Conservation (phyloP, 2,888 invertebrate genomes). For the Ophraella communa region DNA sequence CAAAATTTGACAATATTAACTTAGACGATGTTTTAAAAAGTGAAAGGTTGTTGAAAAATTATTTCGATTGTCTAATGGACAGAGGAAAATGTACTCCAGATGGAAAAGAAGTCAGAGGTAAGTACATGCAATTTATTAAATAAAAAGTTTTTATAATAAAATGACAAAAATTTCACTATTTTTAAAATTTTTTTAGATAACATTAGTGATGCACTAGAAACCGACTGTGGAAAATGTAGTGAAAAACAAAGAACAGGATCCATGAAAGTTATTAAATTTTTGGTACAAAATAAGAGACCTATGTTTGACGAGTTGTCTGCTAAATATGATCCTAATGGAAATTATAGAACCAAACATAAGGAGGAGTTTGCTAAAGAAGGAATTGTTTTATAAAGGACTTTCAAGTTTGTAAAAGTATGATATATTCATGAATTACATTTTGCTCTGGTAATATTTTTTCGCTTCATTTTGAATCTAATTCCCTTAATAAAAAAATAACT, state of each 20-base stretch:
- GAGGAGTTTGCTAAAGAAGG: constrained; percentile 62
- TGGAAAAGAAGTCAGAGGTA: constrained; percentile 74
- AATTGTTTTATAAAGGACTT: constrained; percentile 25
- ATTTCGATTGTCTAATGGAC: constrained; percentile 71
- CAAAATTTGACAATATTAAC: constrained; percentile 74
- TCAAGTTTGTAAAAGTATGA: background rate
- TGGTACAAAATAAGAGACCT: constrained; percentile 69
- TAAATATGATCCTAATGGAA: constrained; percentile 72
- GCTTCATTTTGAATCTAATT: background rate
- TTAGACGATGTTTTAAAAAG: constrained; percentile 71
- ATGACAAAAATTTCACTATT: background rate
- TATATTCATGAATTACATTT: too few species aligned
- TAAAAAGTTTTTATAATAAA: background rate
- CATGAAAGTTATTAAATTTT: constrained; percentile 67
- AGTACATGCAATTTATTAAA: constrained; percentile 51
- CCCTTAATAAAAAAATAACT: too few species aligned
- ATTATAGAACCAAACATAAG: constrained; percentile 69
- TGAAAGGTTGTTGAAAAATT: constrained; percentile 69
- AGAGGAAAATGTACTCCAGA: constrained; percentile 73
- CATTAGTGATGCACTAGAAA: constrained; percentile 73
- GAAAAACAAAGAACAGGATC: constrained; percentile 68
- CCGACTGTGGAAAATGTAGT: constrained; percentile 71
- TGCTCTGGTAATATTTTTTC: background rate
- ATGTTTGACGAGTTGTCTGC: constrained; percentile 69
- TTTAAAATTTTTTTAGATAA: constrained; percentile 57